Base-by-base conservation (phyloP, 37 sponge, comb jelly and placozoan species). In the Spongia lamella region DNA sequence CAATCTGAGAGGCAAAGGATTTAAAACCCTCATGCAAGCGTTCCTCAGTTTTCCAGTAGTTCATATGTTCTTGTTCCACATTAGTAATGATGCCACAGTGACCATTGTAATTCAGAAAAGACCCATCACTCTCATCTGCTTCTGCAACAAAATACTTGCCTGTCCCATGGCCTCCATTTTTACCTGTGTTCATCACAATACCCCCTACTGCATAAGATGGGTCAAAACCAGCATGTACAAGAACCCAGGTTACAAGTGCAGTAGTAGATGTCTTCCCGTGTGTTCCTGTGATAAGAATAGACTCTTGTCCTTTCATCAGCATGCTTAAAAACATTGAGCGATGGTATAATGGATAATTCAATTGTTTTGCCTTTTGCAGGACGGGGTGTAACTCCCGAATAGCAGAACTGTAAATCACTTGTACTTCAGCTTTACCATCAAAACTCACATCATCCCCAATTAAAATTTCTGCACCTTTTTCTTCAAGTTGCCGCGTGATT, bases 181-280 rank as follows among this genome's bases (percentile, higher is more conserved):
- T 65, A 14, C 66, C 66, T 9, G 7, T 33, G 66, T 26, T 31
- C 32, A 6, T 65, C 7, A 65, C 6, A 21, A 65, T 65, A 6
- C 66, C 66, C 4, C 66, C 66, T 6, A 33, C 36, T 13, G 36
- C 36, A 31, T 33, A 26, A 25, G 66, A 33, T 31, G 66, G 66
- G 3, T 65, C 32, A 13, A 65, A 33, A 26, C 66, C 66, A 31
- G 66, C 66, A 21, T n/a, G 21, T 6, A 4, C 13, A 11, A 65
- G 66, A 5, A 65, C 36, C 35, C 35, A 26, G 7, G 66, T 7
- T 6, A 65, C 5, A 5, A 65, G 7, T 3, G 66, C 32, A 3
- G 66, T 65, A 13, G 66, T 65, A 9, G 66, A 33, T 6, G 66
- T 65, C 66, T 65, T 65, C 6, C 66, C 66, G 38, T 65, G 66